These are phyloP conservation scores for Apamea crenata DNA, from an alignment of 2,888 invertebrate species.

Conservation along the genomic window DNA sequence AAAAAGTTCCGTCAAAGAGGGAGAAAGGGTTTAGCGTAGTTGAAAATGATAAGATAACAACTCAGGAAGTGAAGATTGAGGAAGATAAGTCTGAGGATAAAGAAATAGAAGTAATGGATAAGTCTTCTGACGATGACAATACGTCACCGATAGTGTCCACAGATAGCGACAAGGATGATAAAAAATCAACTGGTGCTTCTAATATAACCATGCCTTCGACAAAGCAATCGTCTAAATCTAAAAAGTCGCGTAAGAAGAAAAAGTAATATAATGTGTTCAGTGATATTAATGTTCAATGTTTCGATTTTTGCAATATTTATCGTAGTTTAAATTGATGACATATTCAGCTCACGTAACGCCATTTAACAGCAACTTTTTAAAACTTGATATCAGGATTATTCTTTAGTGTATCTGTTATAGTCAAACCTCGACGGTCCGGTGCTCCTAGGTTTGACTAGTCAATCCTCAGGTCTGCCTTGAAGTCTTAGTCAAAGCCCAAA, in stretches of 20 bases:
- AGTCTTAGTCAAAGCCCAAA: neutral
- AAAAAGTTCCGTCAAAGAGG: slow-evolving; percentile 82
- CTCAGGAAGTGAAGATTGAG: slow-evolving; percentile 83
- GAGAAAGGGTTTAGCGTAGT: slow-evolving; percentile 86
- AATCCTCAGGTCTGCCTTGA: neutral
- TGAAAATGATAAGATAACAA: slow-evolving; percentile 84
- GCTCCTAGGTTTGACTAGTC: neutral
- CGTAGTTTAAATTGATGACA: slow-evolving; percentile 71
- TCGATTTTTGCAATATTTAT: slow-evolving; percentile 76
- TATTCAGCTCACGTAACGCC: slow-evolving; percentile 62
- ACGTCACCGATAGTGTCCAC: slow-evolving; percentile 87
- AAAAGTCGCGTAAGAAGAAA: slow-evolving; percentile 91
- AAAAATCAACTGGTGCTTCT: slow-evolving; percentile 81
- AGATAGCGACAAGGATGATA: slow-evolving; percentile 90
- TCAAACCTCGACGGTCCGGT: neutral
- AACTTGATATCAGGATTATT: slow-evolving; percentile 11
- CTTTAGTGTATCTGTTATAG: neutral
- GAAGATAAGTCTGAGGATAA: slow-evolving; percentile 80
- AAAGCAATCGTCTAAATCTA: slow-evolving; percentile 87
- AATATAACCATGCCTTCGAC: slow-evolving; percentile 79
- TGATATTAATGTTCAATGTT: slow-evolving; percentile 73
- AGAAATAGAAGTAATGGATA: slow-evolving; percentile 85
- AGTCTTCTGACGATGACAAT: slow-evolving; percentile 91
- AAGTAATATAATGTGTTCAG: slow-evolving; percentile 88
- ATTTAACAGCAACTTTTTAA: slow-evolving; percentile 22